These are phyloP conservation scores for Tridacna crocea DNA, from an alignment of 2,888 invertebrate species.

Conservation along the genomic window DNA sequence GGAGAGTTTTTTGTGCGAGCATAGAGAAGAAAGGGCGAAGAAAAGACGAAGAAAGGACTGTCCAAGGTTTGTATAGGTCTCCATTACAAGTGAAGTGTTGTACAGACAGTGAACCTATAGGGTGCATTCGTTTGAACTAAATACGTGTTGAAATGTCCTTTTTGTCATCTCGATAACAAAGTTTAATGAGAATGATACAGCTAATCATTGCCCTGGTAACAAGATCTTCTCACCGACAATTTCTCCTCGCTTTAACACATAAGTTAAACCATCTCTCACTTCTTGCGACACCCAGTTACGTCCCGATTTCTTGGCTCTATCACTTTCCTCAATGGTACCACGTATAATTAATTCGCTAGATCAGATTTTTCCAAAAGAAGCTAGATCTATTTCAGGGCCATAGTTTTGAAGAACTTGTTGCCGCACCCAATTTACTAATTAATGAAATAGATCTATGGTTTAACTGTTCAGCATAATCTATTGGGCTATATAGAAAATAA, in stretches of 20 bases:
- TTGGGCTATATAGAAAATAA: no score
- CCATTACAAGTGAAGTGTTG: slow-evolving; percentile 13
- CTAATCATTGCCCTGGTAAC: slow-evolving; percentile 62
- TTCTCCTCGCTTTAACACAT: slow-evolving; percentile 43
- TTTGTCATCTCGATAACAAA: slow-evolving; percentile 49
- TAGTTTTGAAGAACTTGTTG: no score
- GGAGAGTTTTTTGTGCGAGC: not conserved
- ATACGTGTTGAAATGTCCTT: slow-evolving; percentile 52
- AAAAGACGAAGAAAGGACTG: slow-evolving; percentile 11
- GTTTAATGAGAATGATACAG: slow-evolving; percentile 61
- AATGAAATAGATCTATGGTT: no score
- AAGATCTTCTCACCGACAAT: slow-evolving; percentile 61
- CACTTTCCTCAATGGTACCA: not conserved
- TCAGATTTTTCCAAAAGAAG: no score
- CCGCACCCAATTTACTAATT: no score
- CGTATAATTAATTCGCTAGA: no score
- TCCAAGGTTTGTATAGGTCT: slow-evolving; percentile 7
- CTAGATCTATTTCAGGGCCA: no score
- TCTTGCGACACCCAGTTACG: not conserved
- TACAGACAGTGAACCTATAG: slow-evolving; percentile 22
- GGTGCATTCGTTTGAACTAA: slow-evolving; percentile 49
- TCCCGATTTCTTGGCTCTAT: not conserved
- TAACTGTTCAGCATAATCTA: no score
- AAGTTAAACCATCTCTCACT: not conserved
- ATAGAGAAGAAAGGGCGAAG: not conserved